Percentiles rank a stretch among this genome's conserved stretches.
Conservation (phyloP, 2,888 invertebrate species). For the Allophyes oxyacanthae region DNA sequence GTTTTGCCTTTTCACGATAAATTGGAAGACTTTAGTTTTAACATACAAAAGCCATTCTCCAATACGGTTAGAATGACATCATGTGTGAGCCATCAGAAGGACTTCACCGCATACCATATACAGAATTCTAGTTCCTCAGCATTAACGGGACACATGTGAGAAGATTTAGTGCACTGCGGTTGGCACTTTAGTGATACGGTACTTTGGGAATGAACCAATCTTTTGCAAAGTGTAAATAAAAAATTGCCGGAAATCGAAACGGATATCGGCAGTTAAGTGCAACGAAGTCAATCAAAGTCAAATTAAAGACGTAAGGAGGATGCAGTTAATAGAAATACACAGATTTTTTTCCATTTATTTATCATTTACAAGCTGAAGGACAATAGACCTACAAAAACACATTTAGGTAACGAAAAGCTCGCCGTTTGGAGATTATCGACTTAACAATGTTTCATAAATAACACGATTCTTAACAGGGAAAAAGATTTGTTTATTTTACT, state of each 20-base stretch:
- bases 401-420: too few relatives aligned
- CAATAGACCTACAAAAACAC: too few relatives aligned
- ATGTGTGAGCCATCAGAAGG: conserved; percentile 35
- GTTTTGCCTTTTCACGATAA: conserved; percentile 2
- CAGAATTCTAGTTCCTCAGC: conserved; percentile 41
- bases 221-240: background rate
- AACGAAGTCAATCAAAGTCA: conserved; percentile 22
- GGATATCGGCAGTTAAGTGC: conserved; percentile 18
- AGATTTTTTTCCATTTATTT: background rate
- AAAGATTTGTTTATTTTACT: too few relatives aligned
- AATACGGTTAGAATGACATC: conserved; percentile 58
- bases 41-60: conserved; percentile 45
- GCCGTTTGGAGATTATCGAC: too few relatives aligned
- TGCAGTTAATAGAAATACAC: background rate
- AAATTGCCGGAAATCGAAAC: conserved; percentile 20
- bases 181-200: conserved; percentile 6
- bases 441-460: too few relatives aligned
- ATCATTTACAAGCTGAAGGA: too few relatives aligned
- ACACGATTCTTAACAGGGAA: too few relatives aligned
- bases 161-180: conserved; percentile 35
- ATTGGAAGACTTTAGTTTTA: conserved; percentile 17
- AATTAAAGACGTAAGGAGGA: conserved; percentile 15
- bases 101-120: conserved; percentile 38
- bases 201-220: conserved; percentile 8
- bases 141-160: conserved; percentile 49